These are phyloP conservation scores for Corydoras sp. DNA, from an alignment of 2,113 vertebrate species.

Conservation along the genomic window DNA sequence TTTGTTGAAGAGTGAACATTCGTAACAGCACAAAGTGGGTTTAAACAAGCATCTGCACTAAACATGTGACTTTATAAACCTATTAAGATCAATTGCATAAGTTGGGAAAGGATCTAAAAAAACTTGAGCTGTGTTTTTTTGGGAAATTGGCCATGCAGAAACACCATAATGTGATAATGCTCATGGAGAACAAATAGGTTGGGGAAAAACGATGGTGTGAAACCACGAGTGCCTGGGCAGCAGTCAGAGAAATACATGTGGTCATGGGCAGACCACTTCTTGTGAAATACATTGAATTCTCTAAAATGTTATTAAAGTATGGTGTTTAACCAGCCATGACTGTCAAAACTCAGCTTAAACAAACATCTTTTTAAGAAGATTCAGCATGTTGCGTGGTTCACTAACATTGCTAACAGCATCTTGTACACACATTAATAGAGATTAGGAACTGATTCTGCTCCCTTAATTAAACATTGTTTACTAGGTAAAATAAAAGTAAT, in stretches of 20 bases:
- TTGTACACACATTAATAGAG: conserved; percentile 48
- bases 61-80: conserved; percentile 48
- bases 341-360: conserved; percentile 56
- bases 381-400: conserved; percentile 42
- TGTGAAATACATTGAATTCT: conserved; percentile 40
- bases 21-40: conserved; percentile 37
- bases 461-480: conserved; percentile 47
- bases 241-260: conserved; percentile 61
- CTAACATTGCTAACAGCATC: conserved; percentile 49
- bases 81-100: conserved; percentile 44
- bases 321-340: conserved; percentile 56
- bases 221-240: conserved; percentile 57
- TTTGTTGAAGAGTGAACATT: conserved; percentile 47
- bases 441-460: conserved; percentile 52
- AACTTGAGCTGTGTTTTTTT: conserved; percentile 58
- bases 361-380: conserved; percentile 20
- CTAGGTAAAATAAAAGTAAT: conserved; percentile 60
- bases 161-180: conserved; percentile 72
- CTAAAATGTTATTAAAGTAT: conserved; percentile 50
- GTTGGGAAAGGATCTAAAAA: conserved; percentile 58
- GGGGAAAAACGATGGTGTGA: conserved; percentile 61
- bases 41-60: conserved; percentile 54
- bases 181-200: conserved; percentile 62
- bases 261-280: conserved; percentile 49
- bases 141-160: conserved; percentile 67